These are phyloP conservation scores for Nyleta sp. DNA, from an alignment of 2,888 invertebrate genomes.

Conservation along the genomic window DNA sequence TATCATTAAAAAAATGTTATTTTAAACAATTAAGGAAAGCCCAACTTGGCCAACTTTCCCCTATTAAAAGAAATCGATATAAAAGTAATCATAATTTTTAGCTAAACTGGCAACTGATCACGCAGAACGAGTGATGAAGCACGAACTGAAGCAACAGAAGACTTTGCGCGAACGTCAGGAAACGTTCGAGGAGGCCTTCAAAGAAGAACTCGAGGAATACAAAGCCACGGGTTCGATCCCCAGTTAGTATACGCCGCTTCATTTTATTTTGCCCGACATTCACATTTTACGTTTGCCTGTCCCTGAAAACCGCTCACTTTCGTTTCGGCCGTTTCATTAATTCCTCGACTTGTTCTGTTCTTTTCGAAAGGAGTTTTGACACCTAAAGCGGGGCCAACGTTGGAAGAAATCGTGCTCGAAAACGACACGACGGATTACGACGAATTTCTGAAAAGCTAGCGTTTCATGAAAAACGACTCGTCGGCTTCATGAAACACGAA, in stretches of 20 bases:
- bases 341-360: conserved; percentile 21
- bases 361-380: conserved; percentile 73
- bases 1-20: no score
- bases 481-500: neutral
- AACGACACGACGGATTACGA: conserved; percentile 85
- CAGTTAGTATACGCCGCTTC: conserved; percentile 83
- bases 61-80: neutral
- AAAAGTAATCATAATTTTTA: conserved; percentile 74
- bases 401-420: conserved; percentile 87
- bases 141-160: conserved; percentile 84
- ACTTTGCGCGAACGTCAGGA: conserved; percentile 86
- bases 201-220: conserved; percentile 86
- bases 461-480: neutral
- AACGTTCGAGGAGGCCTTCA: conserved; percentile 88
- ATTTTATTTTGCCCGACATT: neutral
- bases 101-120: conserved; percentile 85
- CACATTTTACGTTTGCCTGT: neutral
- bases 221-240: conserved; percentile 86
- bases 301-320: no score
- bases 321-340: conserved; percentile 1
- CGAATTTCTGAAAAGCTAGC: conserved; percentile 84
- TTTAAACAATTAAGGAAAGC: no score
- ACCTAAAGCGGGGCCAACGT: conserved; percentile 80
- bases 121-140: conserved; percentile 84
- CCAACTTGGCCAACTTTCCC: no score